Evolutionary conservation across 2,888 invertebrate species (phyloP).

Genomic region (Trachelus stipa): DNA sequence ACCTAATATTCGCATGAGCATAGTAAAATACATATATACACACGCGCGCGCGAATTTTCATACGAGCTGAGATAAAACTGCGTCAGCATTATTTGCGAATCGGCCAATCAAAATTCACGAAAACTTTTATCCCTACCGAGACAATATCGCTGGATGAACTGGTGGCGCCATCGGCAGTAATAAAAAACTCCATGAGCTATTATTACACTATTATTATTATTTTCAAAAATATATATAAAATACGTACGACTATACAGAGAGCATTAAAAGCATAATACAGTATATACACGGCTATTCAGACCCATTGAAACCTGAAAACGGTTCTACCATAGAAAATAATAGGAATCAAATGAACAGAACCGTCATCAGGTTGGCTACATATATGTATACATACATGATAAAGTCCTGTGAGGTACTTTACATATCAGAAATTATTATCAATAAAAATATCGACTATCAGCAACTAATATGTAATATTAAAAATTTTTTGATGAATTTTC

Average conservation of each 20-base stretch:
- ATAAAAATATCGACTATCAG: background rate
- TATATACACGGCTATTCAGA: background rate
- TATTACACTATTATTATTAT: slow-evolving; percentile 23
- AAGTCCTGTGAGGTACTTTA: background rate
- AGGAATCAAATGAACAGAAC: too few species aligned
- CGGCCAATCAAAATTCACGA: background rate
- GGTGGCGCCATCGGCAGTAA: slow-evolving; percentile 41
- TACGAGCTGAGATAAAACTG: background rate
- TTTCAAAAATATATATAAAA: background rate
- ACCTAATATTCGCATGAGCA: background rate
- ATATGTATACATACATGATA: background rate
- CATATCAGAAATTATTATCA: background rate
- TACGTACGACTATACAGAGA: background rate
- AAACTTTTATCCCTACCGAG: slow-evolving; percentile 18
- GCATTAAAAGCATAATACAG: background rate
- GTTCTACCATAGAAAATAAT: too few species aligned
- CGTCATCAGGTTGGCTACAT: too few species aligned
- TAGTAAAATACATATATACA: background rate
- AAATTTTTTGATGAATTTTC: background rate
- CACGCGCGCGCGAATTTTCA: background rate
- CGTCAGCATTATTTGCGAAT: background rate
- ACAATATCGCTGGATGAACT: slow-evolving; percentile 48
- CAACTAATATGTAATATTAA: background rate
- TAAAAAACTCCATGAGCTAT: slow-evolving; percentile 52
- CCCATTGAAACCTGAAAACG: too few species aligned